Percentiles rank a stretch among this genome's conserved stretches.
phyloP scores from a whole-genome alignment of 2,797 vertebrate species.

The Pseudochromis fuscus region DNA sequence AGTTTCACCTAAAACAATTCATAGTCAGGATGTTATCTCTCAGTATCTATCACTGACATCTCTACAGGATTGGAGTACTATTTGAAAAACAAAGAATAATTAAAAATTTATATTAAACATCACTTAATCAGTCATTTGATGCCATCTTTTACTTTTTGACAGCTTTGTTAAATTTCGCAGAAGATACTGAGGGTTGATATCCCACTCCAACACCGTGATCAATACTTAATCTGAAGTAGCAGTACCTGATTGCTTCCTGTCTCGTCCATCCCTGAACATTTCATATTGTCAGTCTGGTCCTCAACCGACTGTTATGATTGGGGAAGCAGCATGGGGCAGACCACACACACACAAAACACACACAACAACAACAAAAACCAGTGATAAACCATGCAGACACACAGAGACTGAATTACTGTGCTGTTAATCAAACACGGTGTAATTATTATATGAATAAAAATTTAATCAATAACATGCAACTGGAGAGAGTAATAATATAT shows the following conservation, averaged over 20 bases:
- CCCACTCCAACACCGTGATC: conserved; percentile 34
- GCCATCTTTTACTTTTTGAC: neutral
- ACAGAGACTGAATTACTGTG: conserved; percentile 67
- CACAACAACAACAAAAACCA: conserved; percentile 75
- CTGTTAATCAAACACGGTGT: conserved; percentile 69
- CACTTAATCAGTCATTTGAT: neutral
- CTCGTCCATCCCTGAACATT: conserved; percentile 90
- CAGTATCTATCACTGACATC: neutral
- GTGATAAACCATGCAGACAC: conserved; percentile 80
- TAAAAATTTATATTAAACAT: neutral
- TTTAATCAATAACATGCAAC: conserved; percentile 58
- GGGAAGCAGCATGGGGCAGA: conserved; percentile 69
- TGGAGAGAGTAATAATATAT: conserved; percentile 46
- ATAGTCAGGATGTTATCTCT: neutral
- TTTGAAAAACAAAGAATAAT: neutral
- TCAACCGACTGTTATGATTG: conserved; percentile 90
- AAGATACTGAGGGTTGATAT: conserved; percentile 30
- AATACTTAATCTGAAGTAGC: conserved; percentile 50
- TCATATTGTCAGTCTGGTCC: conserved; percentile 90
- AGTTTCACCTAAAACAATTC: neutral
- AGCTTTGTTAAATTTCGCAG: conserved; percentile 9
- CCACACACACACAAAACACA: conserved; percentile 70
- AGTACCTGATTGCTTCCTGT: conserved; percentile 90
- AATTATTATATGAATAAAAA: conserved; percentile 68
- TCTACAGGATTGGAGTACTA: neutral